Evolutionary conservation across 37 sponge, comb jelly and placozoan genomes (phyloP).

Genomic region (Axinella damicornis): DNA sequence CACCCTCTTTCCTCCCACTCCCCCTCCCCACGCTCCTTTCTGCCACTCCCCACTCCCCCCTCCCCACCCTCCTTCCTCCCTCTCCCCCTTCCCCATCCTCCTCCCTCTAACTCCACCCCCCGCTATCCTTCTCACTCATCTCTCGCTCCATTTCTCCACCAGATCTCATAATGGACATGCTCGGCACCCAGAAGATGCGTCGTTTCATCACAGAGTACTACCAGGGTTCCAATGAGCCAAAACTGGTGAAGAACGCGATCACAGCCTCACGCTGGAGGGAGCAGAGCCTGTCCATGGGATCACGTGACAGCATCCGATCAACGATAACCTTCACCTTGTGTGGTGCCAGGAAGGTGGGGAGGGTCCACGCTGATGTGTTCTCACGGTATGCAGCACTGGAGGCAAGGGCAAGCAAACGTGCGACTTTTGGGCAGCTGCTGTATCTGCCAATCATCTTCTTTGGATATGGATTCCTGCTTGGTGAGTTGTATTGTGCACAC

Average conservation of each 20-base stretch:
- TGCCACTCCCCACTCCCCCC: too few species aligned
- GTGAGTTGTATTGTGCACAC: slow-evolving; percentile 10
- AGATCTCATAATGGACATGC: slow-evolving; percentile 91
- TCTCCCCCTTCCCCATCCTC: too few species aligned
- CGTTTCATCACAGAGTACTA: slow-evolving; percentile 51
- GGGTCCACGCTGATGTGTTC: slow-evolving; percentile 3
- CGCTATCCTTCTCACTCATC: neutral
- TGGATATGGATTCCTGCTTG: slow-evolving; percentile 69
- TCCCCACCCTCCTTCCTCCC: too few species aligned
- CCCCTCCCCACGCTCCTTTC: too few species aligned
- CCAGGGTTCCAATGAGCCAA: slow-evolving; percentile 39
- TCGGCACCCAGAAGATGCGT: slow-evolving; percentile 59
- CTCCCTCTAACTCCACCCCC: too few species aligned
- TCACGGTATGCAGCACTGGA: slow-evolving; percentile 58
- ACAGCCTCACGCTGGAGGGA: neutral
- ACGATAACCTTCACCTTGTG: neutral
- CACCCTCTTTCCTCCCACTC: neutral
- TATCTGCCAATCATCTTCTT: slow-evolving; percentile 84
- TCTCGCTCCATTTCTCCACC: neutral
- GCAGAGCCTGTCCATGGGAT: too few species aligned
- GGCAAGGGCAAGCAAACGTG: slow-evolving; percentile 67
- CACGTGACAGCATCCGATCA: neutral
- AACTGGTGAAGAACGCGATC: slow-evolving; percentile 56
- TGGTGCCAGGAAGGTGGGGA: neutral
- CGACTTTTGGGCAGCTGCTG: slow-evolving; percentile 4